Base-by-base conservation (phyloP, 2,888 invertebrate genomes). In the Tricholauxania praeusta region DNA sequence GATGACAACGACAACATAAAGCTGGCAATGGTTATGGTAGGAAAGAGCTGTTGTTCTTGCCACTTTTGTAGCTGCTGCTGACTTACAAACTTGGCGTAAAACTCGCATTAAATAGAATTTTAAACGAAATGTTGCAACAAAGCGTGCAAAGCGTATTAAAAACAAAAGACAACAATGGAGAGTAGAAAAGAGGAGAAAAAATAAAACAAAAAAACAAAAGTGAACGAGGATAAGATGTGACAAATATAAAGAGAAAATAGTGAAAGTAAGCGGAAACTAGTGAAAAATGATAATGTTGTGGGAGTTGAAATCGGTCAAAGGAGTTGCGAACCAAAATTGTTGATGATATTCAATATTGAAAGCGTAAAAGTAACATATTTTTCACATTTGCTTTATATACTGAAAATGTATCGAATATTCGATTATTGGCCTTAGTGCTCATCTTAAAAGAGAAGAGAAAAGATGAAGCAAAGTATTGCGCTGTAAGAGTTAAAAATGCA, bases 101-200 rank as follows among this genome's bases (percentile, higher is more conserved):
- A 68, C 63, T 69, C 57, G 51, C 10, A 51, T 66, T 73, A 60
- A 66, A 66, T 70, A 62, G 60, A 70, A 73, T 70, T 71, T 65
- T 60, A 69, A 73, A 48, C 60, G 65, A 66, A 70, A 68, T 70
- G 62, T 28, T 12, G 52, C 49, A 15, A 64, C 7, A 65, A 39
- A 28, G 14, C 15, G 63, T 53, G 49, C 12, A 32, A 32, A n/a
- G 47, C 12, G 17, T 12, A 60, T n/a, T n/a, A 60, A 60, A n/a
- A 32, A n/a, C 28, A 28, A 60, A 17, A 49, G 15, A 69, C 59
- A 59, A 59, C 22, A n/a, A 67, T 28, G 22, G 66, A 32, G 7
- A 19, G 32, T 17, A 3, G 53, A 53, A 39, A n/a, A 8, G 53
- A 28, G 57, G 12, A 57, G n/a, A 17, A 39, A 5, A 72, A 28